Evolutionary conservation across 2,888 invertebrate genomes (phyloP), one percentile per base, ranked within the genome.

Genomic region (Clivina fossor): DNA sequence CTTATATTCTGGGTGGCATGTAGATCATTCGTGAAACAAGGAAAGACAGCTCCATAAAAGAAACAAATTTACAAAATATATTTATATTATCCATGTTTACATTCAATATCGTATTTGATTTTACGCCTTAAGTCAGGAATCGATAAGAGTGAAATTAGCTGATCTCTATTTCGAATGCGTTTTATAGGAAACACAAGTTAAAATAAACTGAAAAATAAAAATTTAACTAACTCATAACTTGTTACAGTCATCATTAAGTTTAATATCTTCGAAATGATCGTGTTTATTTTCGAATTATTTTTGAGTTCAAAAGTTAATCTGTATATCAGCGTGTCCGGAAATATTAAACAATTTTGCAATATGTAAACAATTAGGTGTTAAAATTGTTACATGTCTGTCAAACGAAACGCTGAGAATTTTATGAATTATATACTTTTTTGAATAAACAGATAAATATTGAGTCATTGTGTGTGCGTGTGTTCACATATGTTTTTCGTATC

Each of bases 161-260:
- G n/a, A n/a, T n/a, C n/a, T n/a, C n/a, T n/a, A n/a, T n/a, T n/a
- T n/a, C n/a, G 57, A 60, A 63, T 58, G 57, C 54, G 50, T 50
- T 64, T 63, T 64, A 64, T 61, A 61, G 59, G 58, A 63, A 63
- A 60, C 62, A 64, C 60, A 51, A 62, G 58, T 63, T 63, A 63
- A 64, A 63, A 65, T 64, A 65, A 64, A 63, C 65, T 62, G 61
- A 62, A n/a, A n/a, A 63, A 62, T 62, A 62, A 58, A n/a, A 60
- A 62, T 60, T 54, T 62, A 58, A 62, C 58, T 56, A 61, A 58
- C 60, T 62, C 62, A 59, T 62, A 60, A 62, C 60, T 55, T 56
- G 60, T 57, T 56, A 61, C 59, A 60, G 56, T 61, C 56, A 43
- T 49, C 54, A 58, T 55, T 54, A 55, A 49, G 33, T 58, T 58